Evolutionary conservation across 92 coral and sea anemone species (phyloP).

Genomic region (Desmophyllum pertusum): DNA sequence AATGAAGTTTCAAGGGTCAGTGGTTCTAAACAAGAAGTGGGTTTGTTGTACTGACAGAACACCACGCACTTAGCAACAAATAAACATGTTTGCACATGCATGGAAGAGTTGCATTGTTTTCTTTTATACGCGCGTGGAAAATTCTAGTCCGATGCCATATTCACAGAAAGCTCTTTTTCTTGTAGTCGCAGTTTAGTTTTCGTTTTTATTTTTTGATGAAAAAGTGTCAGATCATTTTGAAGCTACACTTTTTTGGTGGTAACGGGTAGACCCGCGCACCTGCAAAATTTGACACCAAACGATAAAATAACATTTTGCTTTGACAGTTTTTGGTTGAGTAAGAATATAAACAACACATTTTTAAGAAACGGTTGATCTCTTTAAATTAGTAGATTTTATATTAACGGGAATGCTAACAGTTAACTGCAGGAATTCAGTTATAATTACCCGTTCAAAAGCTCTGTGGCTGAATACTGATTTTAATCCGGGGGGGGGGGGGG

Average conservation of each 20-base stretch:
- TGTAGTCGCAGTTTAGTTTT: background rate
- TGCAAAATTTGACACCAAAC: background rate
- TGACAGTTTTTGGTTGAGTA: background rate
- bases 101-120: background rate
- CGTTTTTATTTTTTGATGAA: background rate
- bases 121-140: background rate
- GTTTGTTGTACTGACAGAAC: background rate
- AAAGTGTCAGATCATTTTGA: background rate
- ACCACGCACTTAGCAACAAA: background rate
- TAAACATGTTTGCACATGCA: background rate
- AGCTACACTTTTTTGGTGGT: conserved; percentile 5
- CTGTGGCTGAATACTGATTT: no score
- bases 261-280: conserved; percentile 20
- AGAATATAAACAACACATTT: background rate
- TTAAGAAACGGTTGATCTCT: background rate
- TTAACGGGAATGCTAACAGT: background rate
- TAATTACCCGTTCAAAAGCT: no score
- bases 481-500: no score
- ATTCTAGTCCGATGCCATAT: no score
- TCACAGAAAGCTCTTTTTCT: background rate
- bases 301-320: background rate
- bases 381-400: background rate
- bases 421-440: no score
- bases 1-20: conserved; percentile 16
- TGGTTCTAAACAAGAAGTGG: background rate